A percentile compares a stretch with the other conserved stretches of the same genome.
phyloP scores from a whole-genome alignment of 1,140 invertebrate genomes.

The Drosophila leontia region DNA sequence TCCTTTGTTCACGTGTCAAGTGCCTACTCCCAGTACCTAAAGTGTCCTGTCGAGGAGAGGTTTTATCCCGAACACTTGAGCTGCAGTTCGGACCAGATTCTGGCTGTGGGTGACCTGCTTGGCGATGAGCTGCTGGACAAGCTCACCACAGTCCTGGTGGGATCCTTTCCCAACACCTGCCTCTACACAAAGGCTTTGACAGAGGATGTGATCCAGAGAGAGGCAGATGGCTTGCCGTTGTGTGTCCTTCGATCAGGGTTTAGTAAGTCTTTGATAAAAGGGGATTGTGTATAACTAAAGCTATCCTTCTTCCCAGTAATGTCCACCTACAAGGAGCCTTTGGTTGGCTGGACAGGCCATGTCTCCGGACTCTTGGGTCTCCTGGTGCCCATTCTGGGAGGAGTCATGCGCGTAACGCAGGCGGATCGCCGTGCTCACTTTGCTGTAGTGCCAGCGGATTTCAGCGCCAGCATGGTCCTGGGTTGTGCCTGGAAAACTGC shows the following conservation, averaged over 20 bases:
- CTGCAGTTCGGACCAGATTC: slow-evolving; percentile 88
- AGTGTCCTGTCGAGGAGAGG: slow-evolving; percentile 87
- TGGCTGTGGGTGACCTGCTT: slow-evolving; percentile 85
- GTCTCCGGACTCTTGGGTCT: slow-evolving; percentile 94
- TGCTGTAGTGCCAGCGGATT: slow-evolving; percentile 92
- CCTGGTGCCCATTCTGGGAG: slow-evolving; percentile 87
- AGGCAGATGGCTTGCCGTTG: slow-evolving; percentile 89
- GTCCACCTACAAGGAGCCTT: slow-evolving; percentile 90
- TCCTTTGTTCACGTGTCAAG: slow-evolving; percentile 90
- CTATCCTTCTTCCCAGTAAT: slow-evolving; percentile 87
- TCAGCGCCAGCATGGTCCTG: slow-evolving; percentile 90
- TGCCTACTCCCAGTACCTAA: slow-evolving; percentile 89
- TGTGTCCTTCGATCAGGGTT: slow-evolving; percentile 90
- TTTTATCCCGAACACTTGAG: slow-evolving; percentile 89
- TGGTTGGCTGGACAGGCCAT: slow-evolving; percentile 94
- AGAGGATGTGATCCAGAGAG: slow-evolving; percentile 89
- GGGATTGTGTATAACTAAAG: slow-evolving; percentile 82
- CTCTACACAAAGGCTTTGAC: slow-evolving; percentile 92
- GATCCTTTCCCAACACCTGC: slow-evolving; percentile 92
- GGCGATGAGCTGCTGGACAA: slow-evolving; percentile 87
- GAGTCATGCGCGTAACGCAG: slow-evolving; percentile 89
- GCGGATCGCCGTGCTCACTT: slow-evolving; percentile 85
- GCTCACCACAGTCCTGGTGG: slow-evolving; percentile 88
- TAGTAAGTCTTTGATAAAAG: slow-evolving; percentile 86
- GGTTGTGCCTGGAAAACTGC: slow-evolving; percentile 89